Percentiles rank a stretch among this genome's conserved stretches.
These are phyloP conservation scores for Diorhabda sublineata DNA, from an alignment of 1,140 invertebrate species.

Conservation along the genomic window DNA sequence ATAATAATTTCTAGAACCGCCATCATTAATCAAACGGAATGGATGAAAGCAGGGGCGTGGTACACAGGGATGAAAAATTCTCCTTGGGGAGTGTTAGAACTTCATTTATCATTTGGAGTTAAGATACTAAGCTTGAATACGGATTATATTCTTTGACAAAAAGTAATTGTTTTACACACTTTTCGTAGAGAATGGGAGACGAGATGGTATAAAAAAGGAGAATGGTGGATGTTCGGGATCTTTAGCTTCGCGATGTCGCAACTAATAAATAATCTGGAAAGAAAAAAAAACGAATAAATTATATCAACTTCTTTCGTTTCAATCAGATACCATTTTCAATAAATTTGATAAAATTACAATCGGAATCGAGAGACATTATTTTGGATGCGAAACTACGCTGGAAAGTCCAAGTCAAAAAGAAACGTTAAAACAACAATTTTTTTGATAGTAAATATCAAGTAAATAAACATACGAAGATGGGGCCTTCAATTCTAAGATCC, in stretches of 20 bases:
- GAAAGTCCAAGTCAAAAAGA: too few species aligned
- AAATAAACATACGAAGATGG: too few species aligned
- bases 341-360: too few species aligned
- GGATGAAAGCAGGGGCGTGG: constrained; percentile 2
- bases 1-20: constrained; percentile 4
- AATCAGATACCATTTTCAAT: too few species aligned
- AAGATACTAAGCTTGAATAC: constrained; percentile 2
- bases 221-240: not conserved
- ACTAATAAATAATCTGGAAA: not conserved
- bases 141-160: not conserved
- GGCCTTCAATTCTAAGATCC: too few species aligned
- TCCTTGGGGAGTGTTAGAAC: not conserved
- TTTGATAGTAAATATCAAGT: too few species aligned
- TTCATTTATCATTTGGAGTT: constrained; percentile 2
- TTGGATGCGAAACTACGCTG: too few species aligned
- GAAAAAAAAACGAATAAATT: too few species aligned
- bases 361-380: too few species aligned
- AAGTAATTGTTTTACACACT: constrained; percentile 3
- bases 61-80: constrained; percentile 1
- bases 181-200: not conserved
- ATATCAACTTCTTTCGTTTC: too few species aligned
- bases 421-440: too few species aligned
- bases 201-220: not conserved
- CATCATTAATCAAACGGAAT: constrained; percentile 25
- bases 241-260: not conserved